phyloP scores from a whole-genome alignment of 2,113 vertebrate species.

The Pterocles orientalis region DNA sequence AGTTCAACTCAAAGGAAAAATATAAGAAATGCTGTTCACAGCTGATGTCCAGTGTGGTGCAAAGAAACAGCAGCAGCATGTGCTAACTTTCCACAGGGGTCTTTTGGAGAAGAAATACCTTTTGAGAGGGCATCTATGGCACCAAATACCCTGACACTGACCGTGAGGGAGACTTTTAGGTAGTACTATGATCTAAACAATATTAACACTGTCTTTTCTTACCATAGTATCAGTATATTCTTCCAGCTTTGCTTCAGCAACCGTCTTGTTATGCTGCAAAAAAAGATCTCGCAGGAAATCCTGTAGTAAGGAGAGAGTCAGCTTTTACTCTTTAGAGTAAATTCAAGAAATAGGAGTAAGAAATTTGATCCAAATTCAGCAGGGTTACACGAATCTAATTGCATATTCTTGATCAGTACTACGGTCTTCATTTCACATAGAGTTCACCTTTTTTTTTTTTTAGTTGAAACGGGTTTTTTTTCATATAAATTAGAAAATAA shows the following conservation, averaged over 20 bases:
- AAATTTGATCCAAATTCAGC: background rate
- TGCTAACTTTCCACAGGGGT: background rate
- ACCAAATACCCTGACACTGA: background rate
- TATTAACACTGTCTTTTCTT: background rate
- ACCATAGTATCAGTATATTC: conserved; percentile 94
- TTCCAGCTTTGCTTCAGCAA: conserved; percentile 85
- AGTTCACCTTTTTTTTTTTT: background rate
- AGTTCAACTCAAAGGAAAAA: background rate
- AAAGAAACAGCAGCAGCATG: background rate
- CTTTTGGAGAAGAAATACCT: background rate
- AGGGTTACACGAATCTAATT: background rate
- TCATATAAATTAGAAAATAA: background rate
- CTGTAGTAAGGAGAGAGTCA: conserved; percentile 64
- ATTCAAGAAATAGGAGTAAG: background rate
- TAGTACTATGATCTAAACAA: background rate
- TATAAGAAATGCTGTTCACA: background rate
- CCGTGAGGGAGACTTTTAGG: background rate
- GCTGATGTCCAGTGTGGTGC: background rate
- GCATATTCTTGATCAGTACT: background rate
- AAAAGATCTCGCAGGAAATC: conserved; percentile 92
- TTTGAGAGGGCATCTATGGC: background rate
- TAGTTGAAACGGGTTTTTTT: background rate
- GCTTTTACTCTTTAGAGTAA: background rate
- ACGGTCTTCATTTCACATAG: background rate
- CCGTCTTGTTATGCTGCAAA: conserved; percentile 79